A percentile compares a stretch with the other conserved stretches of the same genome.
phyloP scores from a whole-genome alignment of 2,888 invertebrate genomes.

The Drosophila tripunctata region DNA sequence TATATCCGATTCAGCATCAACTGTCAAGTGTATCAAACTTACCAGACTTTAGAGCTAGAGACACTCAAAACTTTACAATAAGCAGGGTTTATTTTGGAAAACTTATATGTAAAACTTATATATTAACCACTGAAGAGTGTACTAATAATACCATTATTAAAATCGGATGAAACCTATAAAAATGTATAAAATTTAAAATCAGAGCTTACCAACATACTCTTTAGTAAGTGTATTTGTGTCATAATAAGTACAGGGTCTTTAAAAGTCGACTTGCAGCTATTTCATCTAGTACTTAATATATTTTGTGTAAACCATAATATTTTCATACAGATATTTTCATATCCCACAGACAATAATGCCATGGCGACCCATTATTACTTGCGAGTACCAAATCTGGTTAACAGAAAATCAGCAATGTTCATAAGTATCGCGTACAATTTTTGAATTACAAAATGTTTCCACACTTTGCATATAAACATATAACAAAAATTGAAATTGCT shows the following conservation, averaged over 20 bases:
- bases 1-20: too few relatives aligned
- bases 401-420: slow-evolving; percentile 11
- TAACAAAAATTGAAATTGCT: slow-evolving; percentile 45
- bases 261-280: not conserved
- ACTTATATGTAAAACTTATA: too few relatives aligned
- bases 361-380: not conserved
- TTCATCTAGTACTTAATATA: not conserved
- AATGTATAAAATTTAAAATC: too few relatives aligned
- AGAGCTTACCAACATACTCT: too few relatives aligned
- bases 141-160: too few relatives aligned
- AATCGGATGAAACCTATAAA: too few relatives aligned
- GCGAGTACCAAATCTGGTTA: not conserved
- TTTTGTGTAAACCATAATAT: not conserved
- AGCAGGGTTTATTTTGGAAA: too few relatives aligned
- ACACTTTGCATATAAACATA: slow-evolving; percentile 17
- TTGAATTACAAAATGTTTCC: slow-evolving; percentile 29
- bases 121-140: too few relatives aligned
- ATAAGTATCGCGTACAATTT: slow-evolving; percentile 5
- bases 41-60: too few relatives aligned
- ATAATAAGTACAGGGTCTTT: not conserved
- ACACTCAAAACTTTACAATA: too few relatives aligned
- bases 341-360: slow-evolving; percentile 12
- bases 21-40: too few relatives aligned
- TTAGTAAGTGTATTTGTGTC: too few relatives aligned
- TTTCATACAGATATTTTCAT: not conserved